Evolutionary conservation across 1,140 invertebrate species (phyloP).

Genomic region (Drosophila erecta): DNA sequence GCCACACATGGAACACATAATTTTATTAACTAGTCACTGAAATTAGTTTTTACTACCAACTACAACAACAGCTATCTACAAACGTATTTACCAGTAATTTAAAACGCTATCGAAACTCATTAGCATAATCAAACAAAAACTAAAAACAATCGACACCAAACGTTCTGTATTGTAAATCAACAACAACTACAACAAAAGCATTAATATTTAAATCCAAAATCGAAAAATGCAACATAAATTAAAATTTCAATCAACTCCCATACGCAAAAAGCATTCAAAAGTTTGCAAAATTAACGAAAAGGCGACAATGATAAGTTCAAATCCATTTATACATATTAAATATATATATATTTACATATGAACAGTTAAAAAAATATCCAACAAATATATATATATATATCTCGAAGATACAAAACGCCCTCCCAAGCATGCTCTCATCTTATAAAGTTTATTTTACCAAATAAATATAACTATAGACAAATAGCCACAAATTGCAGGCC

Average conservation of each 20-base stretch:
- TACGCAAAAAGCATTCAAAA: slow-evolving; percentile 28
- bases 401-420: slow-evolving; percentile 67
- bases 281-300: slow-evolving; percentile 30
- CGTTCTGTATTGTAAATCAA: slow-evolving; percentile 57
- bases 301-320: slow-evolving; percentile 31
- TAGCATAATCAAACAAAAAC: slow-evolving; percentile 53
- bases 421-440: slow-evolving; percentile 84
- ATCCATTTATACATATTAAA: slow-evolving; percentile 41
- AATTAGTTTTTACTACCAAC: slow-evolving; percentile 66
- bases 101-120: slow-evolving; percentile 68
- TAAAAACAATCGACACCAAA: slow-evolving; percentile 52
- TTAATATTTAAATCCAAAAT: slow-evolving; percentile 52
- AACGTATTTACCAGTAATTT: slow-evolving; percentile 50
- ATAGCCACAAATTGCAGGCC: slow-evolving; percentile 45
- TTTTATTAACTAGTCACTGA: slow-evolving; percentile 69
- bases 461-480: slow-evolving; percentile 40
- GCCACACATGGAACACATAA: slow-evolving; percentile 36
- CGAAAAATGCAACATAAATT: slow-evolving; percentile 39
- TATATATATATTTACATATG: slow-evolving; percentile 44
- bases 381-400: slow-evolving; percentile 21
- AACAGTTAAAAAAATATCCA: slow-evolving; percentile 37
- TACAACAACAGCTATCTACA: slow-evolving; percentile 44
- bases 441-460: slow-evolving; percentile 70
- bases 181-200: slow-evolving; percentile 54
- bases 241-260: slow-evolving; percentile 31